Base-by-base conservation (phyloP, 2,888 invertebrate genomes). In the Vesta saturnalis region DNA sequence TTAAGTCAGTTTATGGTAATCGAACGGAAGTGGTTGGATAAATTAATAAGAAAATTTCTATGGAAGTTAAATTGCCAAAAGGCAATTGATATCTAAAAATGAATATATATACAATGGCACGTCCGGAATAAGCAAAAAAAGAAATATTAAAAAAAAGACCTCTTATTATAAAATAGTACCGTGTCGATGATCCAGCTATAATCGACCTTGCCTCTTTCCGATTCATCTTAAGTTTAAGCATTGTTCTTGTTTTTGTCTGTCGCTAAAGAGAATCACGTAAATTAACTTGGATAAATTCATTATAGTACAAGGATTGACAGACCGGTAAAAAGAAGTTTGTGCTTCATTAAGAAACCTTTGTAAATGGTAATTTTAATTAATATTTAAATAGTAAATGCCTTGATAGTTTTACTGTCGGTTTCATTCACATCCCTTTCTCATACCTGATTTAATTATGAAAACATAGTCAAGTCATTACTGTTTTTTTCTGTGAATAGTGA, bases 221-320 rank as follows among this genome's bases (percentile, higher is more conserved):
- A 39, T 39, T 39, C 39, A 39, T 39, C 39, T 39, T 39, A 39
- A 39, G 12, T n/a, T 39, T 39, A 39, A 39, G 39, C 39, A 39
- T 54, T 54, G 60, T 67, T 62, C 61, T 69, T 55, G 67, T 69
- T 71, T 65, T 71, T 71, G 69, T 57, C 21, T 54, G 64, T 67
- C 70, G 60, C 67, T 64, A 60, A 62, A 39, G 18, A 62, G 67
- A 71, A 73, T 73, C 73, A 67, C 67, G 64, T 71, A 65, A 72
- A 72, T 71, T 72, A 67, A 67, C 62, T 72, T 67, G 71, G 67
- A 67, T 67, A 58, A 67, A 67, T 62, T 67, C 63, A 67, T 67
- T 67, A 67, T 62, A 30, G 22, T 58, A 58, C 58, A 62, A 54
- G 62, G 62, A 67, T 67, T 67, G 67, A 54, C 52, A 58, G 58